A percentile compares a stretch with the other conserved stretches of the same genome.
Conservation (phyloP, 1,140 invertebrate species). For the Dendrolimus punctatus region DNA sequence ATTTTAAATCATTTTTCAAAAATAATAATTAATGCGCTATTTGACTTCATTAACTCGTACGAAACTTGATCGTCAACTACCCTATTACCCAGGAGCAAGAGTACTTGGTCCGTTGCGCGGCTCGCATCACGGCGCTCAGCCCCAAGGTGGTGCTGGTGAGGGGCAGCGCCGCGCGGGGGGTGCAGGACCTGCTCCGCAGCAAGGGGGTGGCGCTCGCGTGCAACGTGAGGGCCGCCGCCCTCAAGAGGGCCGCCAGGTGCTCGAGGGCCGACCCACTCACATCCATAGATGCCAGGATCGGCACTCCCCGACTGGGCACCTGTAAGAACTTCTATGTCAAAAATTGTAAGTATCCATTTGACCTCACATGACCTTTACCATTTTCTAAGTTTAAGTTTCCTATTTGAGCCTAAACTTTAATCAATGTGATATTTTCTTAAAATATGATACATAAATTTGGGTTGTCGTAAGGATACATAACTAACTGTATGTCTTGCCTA, state of each 20-base stretch:
- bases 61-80: too few species aligned
- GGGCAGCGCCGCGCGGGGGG: constrained; percentile 89
- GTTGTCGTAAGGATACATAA: too few species aligned
- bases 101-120: constrained; percentile 91
- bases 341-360: constrained; percentile 61
- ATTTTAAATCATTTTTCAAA: too few species aligned
- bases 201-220: constrained; percentile 88
- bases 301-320: constrained; percentile 86
- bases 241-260: constrained; percentile 87
- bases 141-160: constrained; percentile 94
- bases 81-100: constrained; percentile 82
- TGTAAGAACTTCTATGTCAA: constrained; percentile 91
- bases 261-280: constrained; percentile 90
- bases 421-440: too few species aligned
- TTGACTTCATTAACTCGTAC: too few species aligned
- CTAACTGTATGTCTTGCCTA: too few species aligned
- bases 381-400: too few species aligned
- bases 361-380: neutral
- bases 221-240: constrained; percentile 89
- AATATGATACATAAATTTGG: too few species aligned
- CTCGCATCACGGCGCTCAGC: constrained; percentile 86
- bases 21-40: too few species aligned
- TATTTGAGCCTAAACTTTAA: too few species aligned
- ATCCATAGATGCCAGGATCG: constrained; percentile 91
- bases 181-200: constrained; percentile 88